Base-by-base conservation (phyloP, 2,888 invertebrate species). In the Drosophila infuscata region DNA sequence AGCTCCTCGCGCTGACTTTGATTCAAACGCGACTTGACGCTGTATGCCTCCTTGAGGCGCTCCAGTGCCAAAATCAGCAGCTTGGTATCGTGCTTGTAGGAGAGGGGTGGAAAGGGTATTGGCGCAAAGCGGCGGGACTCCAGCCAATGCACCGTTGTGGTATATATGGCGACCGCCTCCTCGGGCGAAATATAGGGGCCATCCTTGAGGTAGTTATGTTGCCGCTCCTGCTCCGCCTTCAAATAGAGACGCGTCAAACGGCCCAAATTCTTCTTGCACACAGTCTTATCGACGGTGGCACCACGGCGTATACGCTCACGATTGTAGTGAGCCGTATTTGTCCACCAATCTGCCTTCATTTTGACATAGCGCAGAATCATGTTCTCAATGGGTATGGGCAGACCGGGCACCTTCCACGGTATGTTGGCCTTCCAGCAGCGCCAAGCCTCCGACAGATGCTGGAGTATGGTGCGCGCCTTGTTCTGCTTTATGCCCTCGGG, bases 301-400 rank as follows among this genome's bases (percentile, higher is more conserved):
- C 99, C 99, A 84, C 99, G 96, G 4, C 99, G 96, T 81, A 99
- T 99, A 89, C 99, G 95, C 94, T 99, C 99, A 49, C 99, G 95
- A 94, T 99, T 99, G 94, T 99, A 99, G 93, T 99, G 99, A 0
- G 99, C 99, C 0, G 99, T 99, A 93, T 99, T 99, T 0, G 99
- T 99, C 99, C 99, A 99, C 99, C 99, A 99, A 93, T 99, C 99
- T 0, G 99, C 99, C 93, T 99, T 99, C 96, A 99, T 99, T 94
- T 99, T 99, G 15, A 99, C 99, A 93, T 99, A 99, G 65, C 99
- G 96, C 69, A 99, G 95, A 86, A 99, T 99, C 99, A 99, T 99
- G 94, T 99, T 99, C 94, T 99, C 99, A 77, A 99, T 99, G 0
- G 99, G 99, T 36, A 98, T 99, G 0, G 99, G 99, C 7, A 99